Evolutionary conservation across 1,140 invertebrate species (phyloP).

Genomic region (Drosophila pallidifrons): DNA sequence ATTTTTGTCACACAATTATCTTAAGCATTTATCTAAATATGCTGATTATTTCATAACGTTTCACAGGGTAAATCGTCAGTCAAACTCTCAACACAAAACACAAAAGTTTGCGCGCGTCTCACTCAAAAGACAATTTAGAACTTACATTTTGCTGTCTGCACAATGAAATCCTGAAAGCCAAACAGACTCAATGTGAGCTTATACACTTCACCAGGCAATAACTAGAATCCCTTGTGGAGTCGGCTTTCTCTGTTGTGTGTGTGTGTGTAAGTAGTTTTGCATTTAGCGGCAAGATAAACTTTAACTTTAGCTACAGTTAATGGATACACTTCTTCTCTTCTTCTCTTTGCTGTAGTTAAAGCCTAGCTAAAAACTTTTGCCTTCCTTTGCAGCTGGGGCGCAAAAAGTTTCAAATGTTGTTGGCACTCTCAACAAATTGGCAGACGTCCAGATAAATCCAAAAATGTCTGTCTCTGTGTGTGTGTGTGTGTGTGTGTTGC

Average conservation of each 20-base stretch:
- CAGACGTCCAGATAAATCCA: slow-evolving; percentile 24
- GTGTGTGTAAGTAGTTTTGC: slow-evolving; percentile 13
- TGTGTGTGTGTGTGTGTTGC: not conserved
- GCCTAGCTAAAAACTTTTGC: slow-evolving; percentile 21
- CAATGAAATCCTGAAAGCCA: slow-evolving; percentile 4
- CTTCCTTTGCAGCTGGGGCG: slow-evolving; percentile 2
- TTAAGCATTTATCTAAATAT: no score
- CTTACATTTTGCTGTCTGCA: slow-evolving; percentile 12
- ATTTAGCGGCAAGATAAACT: slow-evolving; percentile 17
- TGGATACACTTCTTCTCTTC: slow-evolving; percentile 11
- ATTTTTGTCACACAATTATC: no score
- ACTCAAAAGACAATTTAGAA: slow-evolving; percentile 8
- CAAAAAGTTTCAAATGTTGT: slow-evolving; percentile 24
- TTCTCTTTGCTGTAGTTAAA: slow-evolving; percentile 8
- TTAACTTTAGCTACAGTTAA: slow-evolving; percentile 16
- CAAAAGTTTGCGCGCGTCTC: not conserved
- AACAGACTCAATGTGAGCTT: slow-evolving; percentile 2
- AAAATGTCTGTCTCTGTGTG: not conserved
- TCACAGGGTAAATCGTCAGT: not conserved
- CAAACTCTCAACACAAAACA: not conserved
- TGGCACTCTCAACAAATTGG: slow-evolving; percentile 24
- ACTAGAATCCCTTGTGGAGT: not conserved
- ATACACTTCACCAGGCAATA: slow-evolving; percentile 13
- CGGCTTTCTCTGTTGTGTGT: no score
- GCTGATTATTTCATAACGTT: not conserved